Base-by-base conservation (phyloP, 2,113 vertebrate species). In the Clupea harengus region DNA sequence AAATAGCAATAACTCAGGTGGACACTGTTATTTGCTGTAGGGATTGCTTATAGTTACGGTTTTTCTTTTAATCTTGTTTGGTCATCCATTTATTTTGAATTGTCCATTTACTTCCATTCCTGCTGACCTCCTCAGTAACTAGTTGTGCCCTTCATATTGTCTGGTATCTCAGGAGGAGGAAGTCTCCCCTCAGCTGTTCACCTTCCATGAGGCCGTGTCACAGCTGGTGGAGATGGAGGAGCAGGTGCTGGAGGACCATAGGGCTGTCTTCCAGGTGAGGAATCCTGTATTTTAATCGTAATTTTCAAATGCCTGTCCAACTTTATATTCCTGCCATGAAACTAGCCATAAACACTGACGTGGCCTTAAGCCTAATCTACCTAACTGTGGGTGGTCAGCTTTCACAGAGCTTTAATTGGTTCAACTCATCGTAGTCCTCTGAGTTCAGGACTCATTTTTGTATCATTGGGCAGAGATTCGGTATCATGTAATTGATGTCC, bases 171-270 rank as follows among this genome's bases (percentile, higher is more conserved):
- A 99, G 98, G 98, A 99, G 92, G 98, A 99, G 90, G 98, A 99
- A 88, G 97, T 99, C 90, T 99, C 98, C 88, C 98, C 98, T 0
- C 97, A 99, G 67, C 93, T 99, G 89, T 99, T 99, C 87, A 98
- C 96, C 89, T 99, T 99, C 90, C 98, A 99, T 0, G 98, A 99
- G 94, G 98, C 97, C 0, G 98, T 99, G 80, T 99, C 98, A 87
- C 98, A 99, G 87, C 95, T 99, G 94, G 97, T 99, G 22, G 98
- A 99, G 93, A 99, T 99, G 98, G 98, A 99, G 92, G 98, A 99
- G 86, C 97, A 99, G 90, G 97, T 99, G 67, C 95, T 99, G 87
- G 98, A 99, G 94, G 97, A 99, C 90, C 98, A 99, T 92, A 95
- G 97, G 81, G 95, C 96, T 83, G 97, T 99, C 88, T 99, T 99